phyloP scores from a whole-genome alignment of 2,113 vertebrate species.

The Pithys albifrons region DNA sequence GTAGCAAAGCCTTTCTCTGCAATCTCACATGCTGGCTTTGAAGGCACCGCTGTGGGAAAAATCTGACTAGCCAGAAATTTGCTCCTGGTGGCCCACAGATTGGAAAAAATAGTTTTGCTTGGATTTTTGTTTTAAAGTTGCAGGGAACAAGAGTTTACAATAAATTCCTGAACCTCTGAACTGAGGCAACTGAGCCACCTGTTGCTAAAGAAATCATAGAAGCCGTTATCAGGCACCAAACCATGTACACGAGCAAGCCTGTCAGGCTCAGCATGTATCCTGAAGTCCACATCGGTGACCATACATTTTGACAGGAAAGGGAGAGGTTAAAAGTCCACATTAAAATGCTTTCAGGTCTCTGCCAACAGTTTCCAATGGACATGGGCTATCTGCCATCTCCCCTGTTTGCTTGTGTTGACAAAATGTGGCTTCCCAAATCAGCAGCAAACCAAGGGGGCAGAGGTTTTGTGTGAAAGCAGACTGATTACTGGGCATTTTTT shows the following conservation, averaged over 20 bases:
- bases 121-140: background rate
- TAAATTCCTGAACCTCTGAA: background rate
- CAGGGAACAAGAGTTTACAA: background rate
- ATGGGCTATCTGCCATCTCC: background rate
- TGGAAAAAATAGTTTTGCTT: background rate
- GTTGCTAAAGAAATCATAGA: background rate
- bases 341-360: background rate
- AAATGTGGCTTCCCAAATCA: background rate
- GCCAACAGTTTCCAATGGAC: background rate
- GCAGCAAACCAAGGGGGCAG: background rate
- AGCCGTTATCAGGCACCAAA: background rate
- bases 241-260: background rate
- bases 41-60: background rate
- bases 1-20: background rate
- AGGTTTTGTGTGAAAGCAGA: background rate
- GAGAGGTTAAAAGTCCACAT: conserved; percentile 17
- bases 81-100: background rate
- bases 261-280: background rate
- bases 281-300: background rate
- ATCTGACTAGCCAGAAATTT: background rate
- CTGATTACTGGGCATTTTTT: background rate
- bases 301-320: background rate
- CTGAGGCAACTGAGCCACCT: background rate
- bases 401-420: background rate
- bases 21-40: background rate